Base-by-base conservation (phyloP, 2,797 vertebrate species). In the Lepilemur septentrionalis region DNA sequence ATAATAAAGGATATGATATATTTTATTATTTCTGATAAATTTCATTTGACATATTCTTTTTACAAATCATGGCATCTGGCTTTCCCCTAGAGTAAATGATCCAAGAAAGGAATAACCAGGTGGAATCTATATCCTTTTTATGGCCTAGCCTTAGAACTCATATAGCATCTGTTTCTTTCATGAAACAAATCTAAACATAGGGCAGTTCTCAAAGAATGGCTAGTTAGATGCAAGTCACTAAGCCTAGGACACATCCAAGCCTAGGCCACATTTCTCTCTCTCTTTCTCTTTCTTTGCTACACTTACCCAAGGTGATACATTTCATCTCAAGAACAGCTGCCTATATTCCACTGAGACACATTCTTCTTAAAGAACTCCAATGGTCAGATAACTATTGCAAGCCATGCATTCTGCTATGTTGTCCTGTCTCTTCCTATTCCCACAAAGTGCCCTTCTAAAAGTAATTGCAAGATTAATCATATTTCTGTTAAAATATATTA, bases 401-500 rank as follows among this genome's bases (percentile, higher is more conserved):
- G 57, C 1, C 35, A 28, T 32, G 17, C 7, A 23, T 63, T 63
- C 15, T 38, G 1, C 55, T 63, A 13, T 0, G 57, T 41, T 32
- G 9, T 59, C 11, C 28, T 2, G 8, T 69, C 73, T 82, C 30
- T 57, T 86, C 4, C 5, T 43, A 6, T 17, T 23, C 55, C 11
- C 23, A 70, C 50, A 84, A 72, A 92, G 52, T 75, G 14, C 32
- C 28, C 80, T 90, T 20, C 48, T 72, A 30, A 41, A 94, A 95
- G 22, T 79, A 72, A 80, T 38, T 2, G 41, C 57, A 89, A 81
- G 2, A 75, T 22, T 67, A 93, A 85, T 65, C 32, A 10, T 75
- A 90, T 32, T 94, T 95, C 95, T 85, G 9, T 69, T 80, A 96
- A 92, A 84, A 76, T 84, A 32, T 14, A 52, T 69, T 43, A 70